Conservation (phyloP, 53 echinoderm and acorn worm genomes). For the Mesocentrotus franciscanus region DNA sequence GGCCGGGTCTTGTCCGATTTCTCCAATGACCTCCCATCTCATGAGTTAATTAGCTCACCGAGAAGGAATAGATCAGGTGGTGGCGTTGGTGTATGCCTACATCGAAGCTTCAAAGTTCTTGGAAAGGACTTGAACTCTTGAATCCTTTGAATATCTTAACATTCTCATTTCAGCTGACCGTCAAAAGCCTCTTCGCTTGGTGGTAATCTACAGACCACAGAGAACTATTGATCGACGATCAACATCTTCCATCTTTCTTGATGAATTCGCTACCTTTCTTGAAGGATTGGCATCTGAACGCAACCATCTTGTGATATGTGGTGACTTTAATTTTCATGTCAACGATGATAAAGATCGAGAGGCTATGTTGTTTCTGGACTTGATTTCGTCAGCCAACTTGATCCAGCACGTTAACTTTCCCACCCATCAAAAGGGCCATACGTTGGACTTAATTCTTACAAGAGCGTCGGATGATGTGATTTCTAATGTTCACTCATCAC, state of each 20-base stretch:
- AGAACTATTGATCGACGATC: background rate
- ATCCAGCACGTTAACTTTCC: conserved; percentile 52
- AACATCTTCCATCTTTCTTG: conserved; percentile 49
- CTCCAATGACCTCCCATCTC: conserved; percentile 31
- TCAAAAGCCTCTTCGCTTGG: conserved; percentile 50
- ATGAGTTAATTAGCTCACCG: background rate
- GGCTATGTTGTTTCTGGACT: conserved; percentile 19
- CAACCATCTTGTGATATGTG: conserved; percentile 51
- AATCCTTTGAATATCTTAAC: conserved; percentile 59
- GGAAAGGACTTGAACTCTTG: conserved; percentile 28
- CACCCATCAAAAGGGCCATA: conserved; percentile 67
- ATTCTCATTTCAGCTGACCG: background rate
- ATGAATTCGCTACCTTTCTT: conserved; percentile 66
- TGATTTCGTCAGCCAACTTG: conserved; percentile 46
- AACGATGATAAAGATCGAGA: conserved; percentile 46
- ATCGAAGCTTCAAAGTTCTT: background rate
- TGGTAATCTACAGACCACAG: conserved; percentile 59
- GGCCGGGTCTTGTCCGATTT: conserved; percentile 35
- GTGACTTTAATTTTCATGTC: conserved; percentile 73
- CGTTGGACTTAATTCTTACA: conserved; percentile 63
- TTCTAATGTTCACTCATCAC: background rate
- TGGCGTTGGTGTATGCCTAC: conserved; percentile 42
- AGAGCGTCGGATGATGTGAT: conserved; percentile 40
- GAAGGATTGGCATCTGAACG: conserved; percentile 39
- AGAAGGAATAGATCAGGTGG: conserved; percentile 54